Base-by-base conservation (phyloP, 2,113 vertebrate species). In the Semicossyphus pulcher region DNA sequence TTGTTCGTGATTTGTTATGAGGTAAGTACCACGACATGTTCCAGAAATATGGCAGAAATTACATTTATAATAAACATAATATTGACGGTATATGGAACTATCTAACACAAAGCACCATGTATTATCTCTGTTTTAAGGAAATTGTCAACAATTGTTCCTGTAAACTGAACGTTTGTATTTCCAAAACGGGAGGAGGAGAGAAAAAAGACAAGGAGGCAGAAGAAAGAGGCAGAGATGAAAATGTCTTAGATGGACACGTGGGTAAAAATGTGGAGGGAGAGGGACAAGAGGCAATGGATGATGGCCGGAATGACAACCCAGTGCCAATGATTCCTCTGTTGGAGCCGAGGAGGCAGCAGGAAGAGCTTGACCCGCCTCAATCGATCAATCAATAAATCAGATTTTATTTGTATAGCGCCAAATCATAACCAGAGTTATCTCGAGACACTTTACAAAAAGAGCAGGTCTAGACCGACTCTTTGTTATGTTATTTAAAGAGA, bases 1-100 rank as follows among this genome's bases (percentile, higher is more conserved):
- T 10, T 18, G 0, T 16, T 3, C 0, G 0, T 1, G 4, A 5
- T 7, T 16, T 5, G 4, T 25, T 48, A 16, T 34, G 0, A 1
- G 16, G 44, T 63, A 44, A 63, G 60, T 25, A n/a, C 14, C 0
- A 16, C 23, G 28, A 34, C n/a, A 25, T 25, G 21, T 25, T n/a
- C n/a, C n/a, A n/a, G n/a, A n/a, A n/a, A n/a, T n/a, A n/a, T n/a
- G n/a, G n/a, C n/a, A n/a, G n/a, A n/a, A n/a, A n/a, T n/a, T n/a
- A n/a, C n/a, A n/a, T n/a, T n/a, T n/a, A n/a, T n/a, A n/a, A n/a
- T n/a, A 10, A 60, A 44, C 25, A 29, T 44, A 12, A 29, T 21
- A n/a, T n/a, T n/a, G n/a, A n/a, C n/a, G n/a, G n/a, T 14, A 37
- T 7, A 16, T 1, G 6, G 18, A 42, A 42, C 5, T n/a, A 31